phyloP scores from a whole-genome alignment of 1,140 invertebrate genomes.

The Caenorhabditis elegans region DNA sequence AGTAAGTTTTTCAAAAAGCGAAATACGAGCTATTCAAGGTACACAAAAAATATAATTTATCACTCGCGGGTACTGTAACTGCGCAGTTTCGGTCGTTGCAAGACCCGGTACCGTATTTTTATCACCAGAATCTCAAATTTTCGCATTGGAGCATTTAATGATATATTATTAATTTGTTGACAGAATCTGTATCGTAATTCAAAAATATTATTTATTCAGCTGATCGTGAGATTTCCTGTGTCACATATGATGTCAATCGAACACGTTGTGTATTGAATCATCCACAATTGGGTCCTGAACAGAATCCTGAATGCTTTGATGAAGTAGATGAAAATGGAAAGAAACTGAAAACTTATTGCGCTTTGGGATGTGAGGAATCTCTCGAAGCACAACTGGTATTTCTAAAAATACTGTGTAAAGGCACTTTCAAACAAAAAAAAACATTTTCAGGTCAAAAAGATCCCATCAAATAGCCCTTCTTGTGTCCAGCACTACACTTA shows the following conservation, averaged over 20 bases:
- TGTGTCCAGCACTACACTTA: conserved; percentile 52
- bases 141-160: too few relatives aligned
- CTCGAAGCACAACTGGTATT: conserved; percentile 51
- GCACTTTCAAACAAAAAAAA: conserved; percentile 51
- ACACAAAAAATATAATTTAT: too few relatives aligned
- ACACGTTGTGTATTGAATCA: conserved; percentile 29
- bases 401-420: conserved; percentile 49
- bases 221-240: conserved; percentile 14
- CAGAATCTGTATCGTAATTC: too few relatives aligned
- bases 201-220: too few relatives aligned
- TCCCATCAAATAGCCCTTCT: background rate
- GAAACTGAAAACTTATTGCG: conserved; percentile 54
- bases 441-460: background rate
- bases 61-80: too few relatives aligned
- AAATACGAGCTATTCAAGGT: too few relatives aligned
- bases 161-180: too few relatives aligned
- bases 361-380: conserved; percentile 61
- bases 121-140: too few relatives aligned
- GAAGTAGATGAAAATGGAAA: conserved; percentile 7
- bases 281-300: conserved; percentile 6
- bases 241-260: background rate
- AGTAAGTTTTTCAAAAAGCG: background rate
- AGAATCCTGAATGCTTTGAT: conserved; percentile 36
- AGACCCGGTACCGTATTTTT: too few relatives aligned
- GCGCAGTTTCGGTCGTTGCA: too few relatives aligned